phyloP scores from a whole-genome alignment of 1,140 invertebrate species.

The Cyclina sinensis region DNA sequence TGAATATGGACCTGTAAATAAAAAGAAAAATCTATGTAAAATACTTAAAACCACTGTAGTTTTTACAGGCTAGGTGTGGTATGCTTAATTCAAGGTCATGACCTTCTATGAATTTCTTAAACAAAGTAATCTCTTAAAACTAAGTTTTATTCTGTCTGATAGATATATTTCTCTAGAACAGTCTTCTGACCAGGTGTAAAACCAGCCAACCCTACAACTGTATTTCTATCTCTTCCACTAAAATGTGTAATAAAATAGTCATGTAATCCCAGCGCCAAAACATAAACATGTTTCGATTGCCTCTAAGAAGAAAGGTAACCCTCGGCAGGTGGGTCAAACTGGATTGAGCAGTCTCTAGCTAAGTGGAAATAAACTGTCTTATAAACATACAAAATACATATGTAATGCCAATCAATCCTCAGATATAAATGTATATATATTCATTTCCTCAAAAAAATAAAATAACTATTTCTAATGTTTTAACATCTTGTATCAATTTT shows the following conservation, averaged over 20 bases:
- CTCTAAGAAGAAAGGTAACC: not conserved
- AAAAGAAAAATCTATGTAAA: not conserved
- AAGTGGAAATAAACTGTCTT: no score
- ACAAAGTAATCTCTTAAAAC: no score
- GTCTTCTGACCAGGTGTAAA: slow-evolving; percentile 22
- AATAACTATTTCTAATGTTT: not conserved
- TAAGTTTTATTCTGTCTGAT: no score
- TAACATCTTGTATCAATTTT: slow-evolving; percentile 18
- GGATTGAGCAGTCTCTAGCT: no score
- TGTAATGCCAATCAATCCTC: not conserved
- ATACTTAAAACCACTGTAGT: no score
- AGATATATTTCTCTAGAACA: no score
- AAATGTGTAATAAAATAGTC: slow-evolving; percentile 16
- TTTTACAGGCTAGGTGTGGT: no score
- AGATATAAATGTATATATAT: not conserved
- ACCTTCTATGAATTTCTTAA: no score
- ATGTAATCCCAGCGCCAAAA: not conserved
- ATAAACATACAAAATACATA: not conserved
- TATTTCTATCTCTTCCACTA: not conserved
- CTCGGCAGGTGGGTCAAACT: slow-evolving; percentile 20
- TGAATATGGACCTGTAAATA: slow-evolving; percentile 91
- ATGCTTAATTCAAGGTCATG: no score
- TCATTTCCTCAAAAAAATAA: not conserved
- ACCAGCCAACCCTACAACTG: not conserved
- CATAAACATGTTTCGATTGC: not conserved